These are phyloP conservation scores for Lordiphosa collinella DNA, from an alignment of 1,140 invertebrate species.

Conservation along the genomic window DNA sequence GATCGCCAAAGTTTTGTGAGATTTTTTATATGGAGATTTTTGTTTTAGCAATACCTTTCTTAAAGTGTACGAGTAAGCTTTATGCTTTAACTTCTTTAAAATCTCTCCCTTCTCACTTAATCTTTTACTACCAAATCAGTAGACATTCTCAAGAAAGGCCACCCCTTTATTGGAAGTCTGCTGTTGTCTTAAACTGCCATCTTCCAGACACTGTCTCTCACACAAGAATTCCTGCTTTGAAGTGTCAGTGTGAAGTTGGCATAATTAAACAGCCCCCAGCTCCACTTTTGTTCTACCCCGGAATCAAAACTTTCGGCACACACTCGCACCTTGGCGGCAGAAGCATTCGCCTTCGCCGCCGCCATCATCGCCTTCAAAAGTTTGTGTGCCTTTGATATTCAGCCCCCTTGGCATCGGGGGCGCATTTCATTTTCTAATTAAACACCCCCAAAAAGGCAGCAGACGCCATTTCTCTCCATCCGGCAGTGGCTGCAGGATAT, in stretches of 20 bases:
- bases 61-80: no score
- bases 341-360: constrained; percentile 9
- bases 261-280: constrained; percentile 63
- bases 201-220: constrained; percentile 22
- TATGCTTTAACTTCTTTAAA: no score
- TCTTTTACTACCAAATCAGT: no score
- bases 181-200: constrained; percentile 34
- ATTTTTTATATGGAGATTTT: no score
- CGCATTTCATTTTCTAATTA: constrained; percentile 74
- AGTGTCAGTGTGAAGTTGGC: constrained; percentile 77
- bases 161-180: constrained; percentile 15
- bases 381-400: constrained; percentile 52
- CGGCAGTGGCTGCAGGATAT: constrained; percentile 57
- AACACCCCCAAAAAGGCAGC: constrained; percentile 54
- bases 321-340: constrained; percentile 50
- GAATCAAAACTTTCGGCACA: constrained; percentile 31
- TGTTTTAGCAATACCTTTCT: no score
- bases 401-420: constrained; percentile 11
- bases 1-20: no score
- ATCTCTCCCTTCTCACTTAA: no score
- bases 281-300: constrained; percentile 1
- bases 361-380: constrained; percentile 42
- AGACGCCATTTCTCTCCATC: constrained; percentile 27
- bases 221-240: constrained; percentile 57
- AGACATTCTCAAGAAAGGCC: constrained; percentile 1